Evolutionary conservation across 2,888 invertebrate species (phyloP).

Genomic region (Rambutsinella grinnellia): DNA sequence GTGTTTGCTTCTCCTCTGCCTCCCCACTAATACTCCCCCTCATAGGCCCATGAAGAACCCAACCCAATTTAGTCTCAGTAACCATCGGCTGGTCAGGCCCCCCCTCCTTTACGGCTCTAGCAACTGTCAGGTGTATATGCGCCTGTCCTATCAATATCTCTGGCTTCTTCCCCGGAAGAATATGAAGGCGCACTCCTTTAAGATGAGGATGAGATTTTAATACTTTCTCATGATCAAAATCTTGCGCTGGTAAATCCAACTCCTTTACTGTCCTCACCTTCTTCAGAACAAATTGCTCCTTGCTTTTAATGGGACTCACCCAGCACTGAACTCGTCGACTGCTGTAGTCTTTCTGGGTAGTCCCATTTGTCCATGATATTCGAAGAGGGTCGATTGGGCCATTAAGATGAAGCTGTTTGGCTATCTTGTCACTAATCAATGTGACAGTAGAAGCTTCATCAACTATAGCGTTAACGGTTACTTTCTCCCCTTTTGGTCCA

Average conservation of each 20-base stretch:
- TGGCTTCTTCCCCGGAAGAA: not conserved
- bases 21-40: not conserved
- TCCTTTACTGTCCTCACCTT: conserved; percentile 8
- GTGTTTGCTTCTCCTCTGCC: not conserved
- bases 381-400: not conserved
- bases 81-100: not conserved
- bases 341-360: not conserved
- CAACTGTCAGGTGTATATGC: conserved; percentile 11
- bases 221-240: not conserved
- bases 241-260: conserved; percentile 17
- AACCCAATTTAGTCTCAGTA: conserved; percentile 15
- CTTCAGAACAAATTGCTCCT: not conserved
- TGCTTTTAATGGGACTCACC: not conserved
- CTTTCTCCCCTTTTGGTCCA: not conserved
- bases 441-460: conserved; percentile 43
- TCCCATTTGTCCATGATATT: conserved; percentile 9
- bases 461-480: conserved; percentile 33
- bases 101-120: conserved; percentile 13
- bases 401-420: conserved; percentile 20
- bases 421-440: conserved; percentile 19
- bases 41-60: conserved; percentile 21
- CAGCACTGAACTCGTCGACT: not conserved
- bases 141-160: conserved; percentile 20
- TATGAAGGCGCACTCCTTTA: not conserved
- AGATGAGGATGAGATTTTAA: not conserved